Conservation (phyloP, 2,797 vertebrate species). For the Fringilla coelebs region DNA sequence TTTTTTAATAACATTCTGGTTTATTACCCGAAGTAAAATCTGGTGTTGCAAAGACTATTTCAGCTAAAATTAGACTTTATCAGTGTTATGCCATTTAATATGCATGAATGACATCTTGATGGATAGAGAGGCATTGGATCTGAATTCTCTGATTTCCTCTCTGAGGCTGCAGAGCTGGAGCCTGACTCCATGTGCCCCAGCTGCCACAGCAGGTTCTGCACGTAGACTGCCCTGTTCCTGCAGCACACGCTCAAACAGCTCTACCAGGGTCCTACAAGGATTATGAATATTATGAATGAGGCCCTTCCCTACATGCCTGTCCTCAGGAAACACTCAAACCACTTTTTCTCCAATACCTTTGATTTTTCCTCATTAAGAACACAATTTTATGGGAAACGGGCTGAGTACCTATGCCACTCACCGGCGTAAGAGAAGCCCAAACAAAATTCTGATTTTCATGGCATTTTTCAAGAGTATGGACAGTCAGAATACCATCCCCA, state of each 20-base stretch:
- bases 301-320: neutral
- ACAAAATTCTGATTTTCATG: neutral
- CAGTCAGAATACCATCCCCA: neutral
- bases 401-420: neutral
- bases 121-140: neutral
- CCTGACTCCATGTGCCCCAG: neutral
- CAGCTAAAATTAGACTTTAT: conserved; percentile 14
- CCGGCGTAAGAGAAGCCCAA: neutral
- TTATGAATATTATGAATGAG: neutral
- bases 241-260: neutral
- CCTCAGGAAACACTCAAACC: neutral
- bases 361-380: neutral
- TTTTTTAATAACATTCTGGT: neutral
- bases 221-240: neutral
- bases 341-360: neutral
- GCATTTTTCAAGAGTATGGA: neutral
- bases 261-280: neutral
- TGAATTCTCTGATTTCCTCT: conserved; percentile 11
- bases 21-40: neutral
- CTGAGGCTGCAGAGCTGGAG: neutral
- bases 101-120: neutral
- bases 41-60: neutral
- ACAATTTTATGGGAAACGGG: neutral
- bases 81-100: neutral
- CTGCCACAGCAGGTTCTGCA: conserved; percentile 40